Evolutionary conservation across 1,140 invertebrate species (phyloP).

Genomic region (Propsilocerus akamusi): DNA sequence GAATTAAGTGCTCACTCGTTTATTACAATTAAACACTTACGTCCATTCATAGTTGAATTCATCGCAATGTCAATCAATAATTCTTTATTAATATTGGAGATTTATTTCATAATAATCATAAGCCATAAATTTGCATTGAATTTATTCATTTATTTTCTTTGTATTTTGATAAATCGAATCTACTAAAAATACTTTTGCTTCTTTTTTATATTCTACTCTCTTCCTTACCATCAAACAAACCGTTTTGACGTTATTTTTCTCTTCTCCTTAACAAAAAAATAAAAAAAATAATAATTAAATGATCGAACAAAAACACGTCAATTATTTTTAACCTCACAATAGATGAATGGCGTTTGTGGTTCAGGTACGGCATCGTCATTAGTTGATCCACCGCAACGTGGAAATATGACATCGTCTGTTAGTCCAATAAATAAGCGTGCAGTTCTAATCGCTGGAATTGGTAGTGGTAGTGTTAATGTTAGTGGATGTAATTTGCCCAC

Average conservation of each 20-base stretch:
- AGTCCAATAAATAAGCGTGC: slow-evolving; percentile 10
- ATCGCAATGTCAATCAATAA: too few species aligned
- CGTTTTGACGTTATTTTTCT: not conserved
- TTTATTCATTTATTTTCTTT: too few species aligned
- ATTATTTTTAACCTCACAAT: slow-evolving; percentile 16
- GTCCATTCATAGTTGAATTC: too few species aligned
- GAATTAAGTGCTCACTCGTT: slow-evolving; percentile 5
- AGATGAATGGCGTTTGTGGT: slow-evolving; percentile 62
- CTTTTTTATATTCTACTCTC: not conserved
- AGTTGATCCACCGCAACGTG: slow-evolving; percentile 3
- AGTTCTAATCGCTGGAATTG: slow-evolving; percentile 18
- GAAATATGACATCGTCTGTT: not conserved
- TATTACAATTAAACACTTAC: slow-evolving; percentile 7
- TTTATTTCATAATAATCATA: too few species aligned
- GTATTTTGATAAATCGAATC: too few species aligned
- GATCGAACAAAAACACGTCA: too few species aligned
- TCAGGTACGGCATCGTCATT: slow-evolving; percentile 16
- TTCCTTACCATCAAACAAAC: not conserved
- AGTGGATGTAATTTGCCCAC: slow-evolving; percentile 14
- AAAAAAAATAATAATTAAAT: slow-evolving; percentile 3
- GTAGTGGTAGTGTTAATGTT: slow-evolving; percentile 23
- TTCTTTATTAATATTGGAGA: too few species aligned
- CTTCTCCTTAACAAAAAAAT: not conserved
- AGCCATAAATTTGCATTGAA: too few species aligned
- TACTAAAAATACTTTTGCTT: not conserved